Conservation (phyloP, 92 coral and sea anemone species). For the Micromussa lordhowensis region DNA sequence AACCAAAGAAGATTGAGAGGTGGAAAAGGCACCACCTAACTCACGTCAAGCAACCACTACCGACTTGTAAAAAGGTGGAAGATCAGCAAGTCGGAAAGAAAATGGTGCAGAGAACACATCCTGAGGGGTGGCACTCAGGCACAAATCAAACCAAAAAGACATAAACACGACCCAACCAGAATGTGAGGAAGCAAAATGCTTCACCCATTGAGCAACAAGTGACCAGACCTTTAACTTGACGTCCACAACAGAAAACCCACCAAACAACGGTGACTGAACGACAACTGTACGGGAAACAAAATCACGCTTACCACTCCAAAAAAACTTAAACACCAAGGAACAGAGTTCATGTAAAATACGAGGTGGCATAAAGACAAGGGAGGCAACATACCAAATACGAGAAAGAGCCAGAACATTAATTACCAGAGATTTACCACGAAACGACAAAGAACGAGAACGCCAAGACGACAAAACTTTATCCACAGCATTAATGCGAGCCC, state of each 20-base stretch:
- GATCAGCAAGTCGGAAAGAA: too few relatives aligned
- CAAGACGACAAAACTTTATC: conserved; percentile 23
- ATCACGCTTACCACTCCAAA: conserved; percentile 23
- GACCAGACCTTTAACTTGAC: not conserved
- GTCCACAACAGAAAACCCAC: conserved; percentile 3
- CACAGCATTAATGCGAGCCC: conserved; percentile 20
- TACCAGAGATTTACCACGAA: conserved; percentile 33
- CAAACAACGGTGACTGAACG: not conserved
- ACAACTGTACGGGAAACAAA: conserved; percentile 5
- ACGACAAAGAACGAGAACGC: conserved; percentile 19
- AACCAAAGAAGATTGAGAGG: not conserved
- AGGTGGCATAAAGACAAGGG: conserved; percentile 5
- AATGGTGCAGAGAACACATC: not conserved
- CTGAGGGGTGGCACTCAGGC: not conserved
- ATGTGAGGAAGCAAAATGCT: not conserved
- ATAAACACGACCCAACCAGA: not conserved
- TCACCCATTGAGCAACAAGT: conserved; percentile 2
- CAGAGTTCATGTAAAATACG: not conserved
- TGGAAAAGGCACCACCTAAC: not conserved
- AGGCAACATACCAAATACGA: conserved; percentile 49
- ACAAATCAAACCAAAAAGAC: not conserved
- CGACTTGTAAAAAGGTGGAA: conserved; percentile 20
- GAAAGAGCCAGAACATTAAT: conserved; percentile 38
- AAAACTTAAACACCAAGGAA: not conserved
- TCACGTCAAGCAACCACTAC: not conserved